A percentile compares a stretch with the other conserved stretches of the same genome.
Conservation (phyloP, 2,888 invertebrate species). For the Leptarthrus brevirostris region DNA sequence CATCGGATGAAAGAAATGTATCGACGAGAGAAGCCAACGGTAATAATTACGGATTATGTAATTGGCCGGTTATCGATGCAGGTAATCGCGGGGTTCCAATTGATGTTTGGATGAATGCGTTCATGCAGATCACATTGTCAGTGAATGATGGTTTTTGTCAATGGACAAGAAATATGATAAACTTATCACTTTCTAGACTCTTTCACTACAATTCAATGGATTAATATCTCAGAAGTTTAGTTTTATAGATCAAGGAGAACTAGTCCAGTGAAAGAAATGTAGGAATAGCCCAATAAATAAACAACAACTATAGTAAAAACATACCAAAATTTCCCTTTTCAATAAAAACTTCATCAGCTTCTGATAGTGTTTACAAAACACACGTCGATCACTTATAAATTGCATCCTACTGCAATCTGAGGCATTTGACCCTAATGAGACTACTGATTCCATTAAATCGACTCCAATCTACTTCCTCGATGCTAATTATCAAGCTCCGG, state of each 20-base stretch:
- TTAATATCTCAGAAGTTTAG: too few relatives aligned
- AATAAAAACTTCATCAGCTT: neutral
- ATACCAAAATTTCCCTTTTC: neutral
- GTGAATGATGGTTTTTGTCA: too few relatives aligned
- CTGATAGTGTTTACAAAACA: constrained; percentile 32
- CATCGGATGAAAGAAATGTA: neutral
- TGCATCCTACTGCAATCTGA: neutral
- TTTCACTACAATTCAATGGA: too few relatives aligned
- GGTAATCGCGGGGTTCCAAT: neutral
- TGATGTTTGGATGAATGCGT: too few relatives aligned
- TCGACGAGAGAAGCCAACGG: neutral
- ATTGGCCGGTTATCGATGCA: constrained; percentile 24
- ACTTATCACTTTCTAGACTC: too few relatives aligned
- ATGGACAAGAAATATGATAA: too few relatives aligned
- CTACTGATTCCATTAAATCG: neutral
- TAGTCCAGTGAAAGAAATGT: too few relatives aligned
- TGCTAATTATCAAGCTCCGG: constrained; percentile 33
- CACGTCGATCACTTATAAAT: constrained; percentile 30
- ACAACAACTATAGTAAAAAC: too few relatives aligned
- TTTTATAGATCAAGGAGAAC: too few relatives aligned
- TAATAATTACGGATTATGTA: constrained; percentile 10
- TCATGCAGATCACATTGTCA: too few relatives aligned
- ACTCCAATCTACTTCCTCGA: neutral
- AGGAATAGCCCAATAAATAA: too few relatives aligned
- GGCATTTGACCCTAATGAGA: constrained; percentile 36